Base-by-base conservation (phyloP, 2,888 invertebrate genomes). In the Chloroclysta siterata region DNA sequence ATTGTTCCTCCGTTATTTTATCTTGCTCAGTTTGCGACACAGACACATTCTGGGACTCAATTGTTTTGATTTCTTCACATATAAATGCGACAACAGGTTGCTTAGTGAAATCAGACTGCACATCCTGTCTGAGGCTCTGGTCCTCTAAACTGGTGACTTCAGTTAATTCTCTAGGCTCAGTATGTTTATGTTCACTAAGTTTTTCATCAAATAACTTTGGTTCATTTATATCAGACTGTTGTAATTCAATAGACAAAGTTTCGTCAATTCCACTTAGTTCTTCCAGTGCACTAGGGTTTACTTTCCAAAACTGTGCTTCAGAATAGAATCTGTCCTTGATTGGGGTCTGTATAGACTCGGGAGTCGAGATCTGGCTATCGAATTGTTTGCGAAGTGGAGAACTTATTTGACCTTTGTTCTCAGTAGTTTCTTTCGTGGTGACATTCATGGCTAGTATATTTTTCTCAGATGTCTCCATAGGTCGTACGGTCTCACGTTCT, bases 301-400 rank as follows among this genome's bases (percentile, higher is more conserved):
- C 72, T 81, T 90, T 93, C 93, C 93, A 93, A 66, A 80, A 93
- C 53, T 93, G 93, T 53, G 90, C 89, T 76, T 93, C 93, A 3
- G 89, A 87, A 72, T 86, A 93, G 28, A 86, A 65, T 67, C 89
- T 83, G 5, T 93, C 93, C 80, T 92, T 93, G 5, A 90, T 71
- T 13, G 93, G 93, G 15, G 93, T 93, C 65, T 87, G 85, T 62
- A 86, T 57, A 0, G 85, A 87, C 63, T 92, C 92, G 2, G 92
- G 91, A 8, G 89, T 91, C 15, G 88, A 87, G 39, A 84, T 65
- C 28, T 87, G 76, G 36, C 83, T 82, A 42, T 79, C 76, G 33
- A 76, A 61, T 7, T 71, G 61, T 66, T 76, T 78, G 53, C 65
- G 54, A 10, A 48, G 15, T 53, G 58, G 29, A 15, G 65, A 42